phyloP scores from a whole-genome alignment of 2,113 vertebrate species.

The Rafetus swinhoei region DNA sequence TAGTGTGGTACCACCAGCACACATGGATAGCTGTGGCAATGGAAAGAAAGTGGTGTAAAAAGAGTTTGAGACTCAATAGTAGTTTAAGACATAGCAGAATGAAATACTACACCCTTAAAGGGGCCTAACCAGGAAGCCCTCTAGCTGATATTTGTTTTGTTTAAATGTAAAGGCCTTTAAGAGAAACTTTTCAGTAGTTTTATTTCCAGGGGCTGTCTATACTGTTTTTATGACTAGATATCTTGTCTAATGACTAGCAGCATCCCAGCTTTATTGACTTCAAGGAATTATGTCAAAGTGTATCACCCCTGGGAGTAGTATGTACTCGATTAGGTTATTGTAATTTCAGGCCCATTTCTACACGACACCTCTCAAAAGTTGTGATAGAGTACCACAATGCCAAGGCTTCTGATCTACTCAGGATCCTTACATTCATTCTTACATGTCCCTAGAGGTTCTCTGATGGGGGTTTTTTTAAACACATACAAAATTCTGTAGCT shows the following conservation, averaged over 20 bases:
- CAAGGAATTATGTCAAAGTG: neutral
- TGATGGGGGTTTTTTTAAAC: neutral
- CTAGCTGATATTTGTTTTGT: neutral
- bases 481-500: neutral
- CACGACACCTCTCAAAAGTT: neutral
- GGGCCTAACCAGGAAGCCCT: neutral
- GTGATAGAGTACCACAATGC: neutral
- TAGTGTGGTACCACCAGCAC: neutral
- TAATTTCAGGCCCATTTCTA: neutral
- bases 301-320: neutral
- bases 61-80: neutral
- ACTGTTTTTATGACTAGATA: neutral
- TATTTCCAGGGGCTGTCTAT: neutral
- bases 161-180: neutral
- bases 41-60: neutral
- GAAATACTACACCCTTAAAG: neutral
- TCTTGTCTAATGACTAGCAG: neutral
- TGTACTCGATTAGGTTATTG: neutral
- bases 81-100: neutral
- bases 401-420: neutral
- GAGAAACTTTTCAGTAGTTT: neutral
- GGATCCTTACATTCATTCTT: neutral
- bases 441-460: neutral
- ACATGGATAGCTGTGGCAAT: neutral
- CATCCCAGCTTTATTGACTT: neutral